Percentiles rank a stretch among this genome's conserved stretches.
These are phyloP conservation scores for Stratiomys singularior DNA, from an alignment of 2,888 invertebrate species.

Conservation along the genomic window DNA sequence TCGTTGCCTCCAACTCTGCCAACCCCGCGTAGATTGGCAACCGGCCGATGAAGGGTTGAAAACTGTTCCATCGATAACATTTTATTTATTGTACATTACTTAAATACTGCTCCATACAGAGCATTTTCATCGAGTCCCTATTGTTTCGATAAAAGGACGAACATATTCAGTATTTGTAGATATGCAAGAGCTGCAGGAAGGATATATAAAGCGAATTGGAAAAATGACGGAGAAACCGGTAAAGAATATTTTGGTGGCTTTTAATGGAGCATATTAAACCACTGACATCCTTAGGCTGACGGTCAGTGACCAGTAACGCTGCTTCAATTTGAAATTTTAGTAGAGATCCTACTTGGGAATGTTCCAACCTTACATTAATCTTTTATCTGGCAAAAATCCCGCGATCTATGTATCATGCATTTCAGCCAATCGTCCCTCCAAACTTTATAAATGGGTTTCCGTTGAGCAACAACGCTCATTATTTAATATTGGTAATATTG, in stretches of 20 bases:
- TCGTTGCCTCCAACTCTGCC: too few species aligned
- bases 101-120: slow-evolving; percentile 30
- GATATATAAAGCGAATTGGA: too few species aligned
- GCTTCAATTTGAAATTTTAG: too few species aligned
- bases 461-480: slow-evolving; percentile 28
- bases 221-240: too few species aligned
- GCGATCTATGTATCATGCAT: background rate
- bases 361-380: too few species aligned
- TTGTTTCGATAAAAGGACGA: background rate
- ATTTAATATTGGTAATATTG: background rate
- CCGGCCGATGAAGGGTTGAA: slow-evolving; percentile 47
- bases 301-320: background rate
- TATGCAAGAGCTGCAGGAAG: too few species aligned
- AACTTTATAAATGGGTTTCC: slow-evolving; percentile 20
- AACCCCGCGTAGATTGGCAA: background rate
- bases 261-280: too few species aligned
- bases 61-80: slow-evolving; percentile 52
- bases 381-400: background rate
- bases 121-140: slow-evolving; percentile 8
- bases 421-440: background rate
- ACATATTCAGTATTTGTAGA: too few species aligned
- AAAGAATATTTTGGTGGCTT: too few species aligned
- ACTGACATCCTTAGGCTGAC: background rate
- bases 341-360: too few species aligned
- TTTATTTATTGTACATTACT: slow-evolving; percentile 51